Percentiles rank a stretch among this genome's conserved stretches.
Conservation (phyloP, 2,888 invertebrate species). For the Nomada ruficornis region DNA sequence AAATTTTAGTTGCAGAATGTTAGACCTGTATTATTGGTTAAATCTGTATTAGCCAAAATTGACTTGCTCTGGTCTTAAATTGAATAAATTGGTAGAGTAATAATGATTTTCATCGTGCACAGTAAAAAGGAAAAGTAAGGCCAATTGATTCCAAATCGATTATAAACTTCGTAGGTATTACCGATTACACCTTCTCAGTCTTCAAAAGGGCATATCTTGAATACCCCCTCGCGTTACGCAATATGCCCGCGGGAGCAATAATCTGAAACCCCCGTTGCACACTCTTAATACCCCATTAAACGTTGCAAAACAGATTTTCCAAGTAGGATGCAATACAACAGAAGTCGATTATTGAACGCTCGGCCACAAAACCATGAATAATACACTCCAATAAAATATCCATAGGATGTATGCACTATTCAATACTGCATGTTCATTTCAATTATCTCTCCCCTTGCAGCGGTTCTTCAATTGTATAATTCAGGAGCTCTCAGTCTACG, state of each 20-base stretch:
- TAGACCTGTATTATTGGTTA: too few species aligned
- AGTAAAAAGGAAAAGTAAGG: too few species aligned
- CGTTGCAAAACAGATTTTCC: constrained; percentile 1
- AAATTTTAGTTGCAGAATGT: too few species aligned
- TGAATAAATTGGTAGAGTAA: too few species aligned
- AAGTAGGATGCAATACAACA: background rate
- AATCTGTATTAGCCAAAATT: too few species aligned
- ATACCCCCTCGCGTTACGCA: background rate
- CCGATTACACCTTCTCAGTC: background rate
- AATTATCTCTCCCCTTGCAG: background rate
- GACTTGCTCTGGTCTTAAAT: too few species aligned
- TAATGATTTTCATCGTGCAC: too few species aligned
- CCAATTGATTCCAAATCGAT: too few species aligned
- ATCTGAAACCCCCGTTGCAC: background rate
- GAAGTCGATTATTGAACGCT: background rate
- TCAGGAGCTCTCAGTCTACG: background rate
- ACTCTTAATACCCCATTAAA: constrained; percentile 8
- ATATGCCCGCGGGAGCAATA: background rate
- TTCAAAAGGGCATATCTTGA: background rate
- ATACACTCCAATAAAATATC: background rate
- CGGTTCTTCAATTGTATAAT: background rate
- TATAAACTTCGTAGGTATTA: background rate
- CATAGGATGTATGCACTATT: background rate
- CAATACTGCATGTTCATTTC: background rate
- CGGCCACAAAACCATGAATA: background rate